Evolutionary conservation across 2,113 vertebrate genomes (phyloP), one percentile per base, ranked within the genome.

Genomic region (Dolichallabes microphthalmus): DNA sequence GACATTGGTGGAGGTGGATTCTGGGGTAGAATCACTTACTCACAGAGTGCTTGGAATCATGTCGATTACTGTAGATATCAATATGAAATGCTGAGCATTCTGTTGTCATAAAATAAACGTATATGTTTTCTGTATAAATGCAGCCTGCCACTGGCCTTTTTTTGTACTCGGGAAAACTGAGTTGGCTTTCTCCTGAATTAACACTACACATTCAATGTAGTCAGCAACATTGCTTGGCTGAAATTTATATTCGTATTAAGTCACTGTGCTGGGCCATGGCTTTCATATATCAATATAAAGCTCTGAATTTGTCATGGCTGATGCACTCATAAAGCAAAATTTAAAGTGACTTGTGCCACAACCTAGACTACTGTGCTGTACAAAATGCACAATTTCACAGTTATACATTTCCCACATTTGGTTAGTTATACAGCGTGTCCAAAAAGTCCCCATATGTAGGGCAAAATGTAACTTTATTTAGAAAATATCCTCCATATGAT

Each of bases 51-150:
- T 68, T 86, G 88, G 89, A 91, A 90, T 93, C 88, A 91, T 88
- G 87, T 87, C 90, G 93, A 94, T 91, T 84, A n/a, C n/a, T n/a
- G n/a, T n/a, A 84, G 88, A 91, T 88, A 89, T 92, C 88, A 81
- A 85, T 79, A 79, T 91, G 80, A 92, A 89, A 88, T 82, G 89
- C 84, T 74, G 66, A 83, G 85, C 78, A 69, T 77, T 87, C 3
- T 20, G 77, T 91, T 91, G 89, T 91, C 89, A 86, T 83, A 83
- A 87, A 39, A 79, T 79, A 35, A 79, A 79, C 60, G 55, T 60
- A 60, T 79, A 35, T 2, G 60, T 39, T 35, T 79, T 20, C 55
- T 60, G 55, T 81, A 64, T 85, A 90, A 88, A 91, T 75, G 75
- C 57, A 61, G 39, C 66, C 74, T 80, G 81, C 84, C 82, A 5